Evolutionary conservation across 2,888 invertebrate genomes (phyloP).

Genomic region (Trypoxylon attenuatum): DNA sequence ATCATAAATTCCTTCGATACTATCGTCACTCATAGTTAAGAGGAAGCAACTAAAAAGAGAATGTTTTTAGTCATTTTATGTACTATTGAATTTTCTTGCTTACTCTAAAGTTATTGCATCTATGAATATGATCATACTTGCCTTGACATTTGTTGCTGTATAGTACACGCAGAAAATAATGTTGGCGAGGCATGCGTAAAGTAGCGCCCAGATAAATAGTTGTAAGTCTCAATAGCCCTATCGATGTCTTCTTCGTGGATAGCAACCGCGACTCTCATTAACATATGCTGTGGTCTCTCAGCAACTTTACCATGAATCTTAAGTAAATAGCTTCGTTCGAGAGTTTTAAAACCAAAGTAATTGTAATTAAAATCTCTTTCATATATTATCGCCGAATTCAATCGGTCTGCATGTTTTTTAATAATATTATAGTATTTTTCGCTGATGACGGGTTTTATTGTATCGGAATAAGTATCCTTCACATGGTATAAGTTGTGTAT

Average conservation of each 20-base stretch:
- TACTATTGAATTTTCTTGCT: too few relatives aligned
- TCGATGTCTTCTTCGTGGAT: slow-evolving; percentile 97
- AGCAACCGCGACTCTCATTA: slow-evolving; percentile 98
- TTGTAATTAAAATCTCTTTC: slow-evolving; percentile 98
- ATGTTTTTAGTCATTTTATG: too few relatives aligned
- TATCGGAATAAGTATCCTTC: slow-evolving; percentile 83
- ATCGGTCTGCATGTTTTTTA: slow-evolving; percentile 88
- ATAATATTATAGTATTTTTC: slow-evolving; percentile 88
- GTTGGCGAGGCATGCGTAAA: slow-evolving; percentile 99
- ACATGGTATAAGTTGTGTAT: slow-evolving; percentile 90
- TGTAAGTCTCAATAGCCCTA: slow-evolving; percentile 95
- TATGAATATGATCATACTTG: slow-evolving; percentile 50
- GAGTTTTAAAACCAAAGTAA: slow-evolving; percentile 99
- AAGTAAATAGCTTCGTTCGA: slow-evolving; percentile 95
- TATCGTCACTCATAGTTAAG: slow-evolving; percentile 95
- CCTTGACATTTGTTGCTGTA: slow-evolving; percentile 92
- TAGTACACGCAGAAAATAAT: slow-evolving; percentile 95
- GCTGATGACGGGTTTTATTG: slow-evolving; percentile 89
- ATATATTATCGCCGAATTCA: slow-evolving; percentile 97
- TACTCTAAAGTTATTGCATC: not conserved
- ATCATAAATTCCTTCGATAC: slow-evolving; percentile 95
- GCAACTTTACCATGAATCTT: slow-evolving; percentile 94
- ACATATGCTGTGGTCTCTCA: slow-evolving; percentile 98
- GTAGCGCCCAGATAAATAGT: slow-evolving; percentile 94
- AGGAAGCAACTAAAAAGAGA: slow-evolving; percentile 88